Conservation (phyloP, 1,140 invertebrate species). For the Megalonaias nervosa region DNA sequence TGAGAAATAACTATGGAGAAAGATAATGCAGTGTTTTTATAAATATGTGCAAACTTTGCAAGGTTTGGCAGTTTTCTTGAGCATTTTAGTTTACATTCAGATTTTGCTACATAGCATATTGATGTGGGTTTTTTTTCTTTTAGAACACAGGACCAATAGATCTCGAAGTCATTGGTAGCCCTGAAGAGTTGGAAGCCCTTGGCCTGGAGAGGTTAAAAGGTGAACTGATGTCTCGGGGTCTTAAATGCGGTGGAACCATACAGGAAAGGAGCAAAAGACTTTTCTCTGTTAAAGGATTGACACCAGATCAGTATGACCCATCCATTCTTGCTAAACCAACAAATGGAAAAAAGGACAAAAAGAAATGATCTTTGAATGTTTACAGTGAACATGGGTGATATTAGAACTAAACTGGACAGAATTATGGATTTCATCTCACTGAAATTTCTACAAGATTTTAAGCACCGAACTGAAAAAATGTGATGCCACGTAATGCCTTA, state of each 20-base stretch:
- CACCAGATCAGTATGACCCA: conserved; percentile 62
- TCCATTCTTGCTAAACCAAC: conserved; percentile 66
- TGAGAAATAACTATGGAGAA: too few species aligned
- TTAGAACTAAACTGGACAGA: too few species aligned
- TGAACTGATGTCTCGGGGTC: conserved; percentile 60
- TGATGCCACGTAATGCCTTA: too few species aligned
- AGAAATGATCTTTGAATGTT: conserved; percentile 14
- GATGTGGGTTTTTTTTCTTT: conserved; percentile 11
- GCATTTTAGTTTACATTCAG: neutral
- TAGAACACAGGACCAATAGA: conserved; percentile 42
- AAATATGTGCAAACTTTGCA: too few species aligned
- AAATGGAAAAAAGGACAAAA: conserved; percentile 51
- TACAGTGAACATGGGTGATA: too few species aligned
- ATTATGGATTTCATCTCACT: too few species aligned
- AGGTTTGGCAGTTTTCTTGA: too few species aligned
- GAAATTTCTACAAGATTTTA: too few species aligned
- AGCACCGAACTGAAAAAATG: too few species aligned
- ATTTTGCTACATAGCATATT: neutral
- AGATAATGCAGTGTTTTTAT: too few species aligned
- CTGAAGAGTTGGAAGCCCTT: conserved; percentile 61
- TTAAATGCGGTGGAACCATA: conserved; percentile 72
- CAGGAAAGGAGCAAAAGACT: conserved; percentile 69
- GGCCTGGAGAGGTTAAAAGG: conserved; percentile 68
- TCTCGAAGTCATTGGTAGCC: conserved; percentile 54
- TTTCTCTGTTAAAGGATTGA: conserved; percentile 69